Conservation (phyloP, 2,113 vertebrate genomes). For the Tor tambroides region DNA sequence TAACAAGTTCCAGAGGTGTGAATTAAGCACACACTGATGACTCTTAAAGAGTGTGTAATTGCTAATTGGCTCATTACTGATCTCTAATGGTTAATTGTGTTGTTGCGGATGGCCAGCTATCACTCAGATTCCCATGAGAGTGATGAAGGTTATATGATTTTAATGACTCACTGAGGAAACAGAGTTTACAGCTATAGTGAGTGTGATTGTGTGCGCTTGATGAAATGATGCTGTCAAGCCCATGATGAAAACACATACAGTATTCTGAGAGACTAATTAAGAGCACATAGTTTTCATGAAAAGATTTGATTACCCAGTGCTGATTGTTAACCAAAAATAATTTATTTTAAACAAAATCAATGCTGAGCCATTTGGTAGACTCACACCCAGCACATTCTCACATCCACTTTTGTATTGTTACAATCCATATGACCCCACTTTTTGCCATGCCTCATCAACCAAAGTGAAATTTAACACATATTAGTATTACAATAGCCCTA, state of each 20-base stretch:
- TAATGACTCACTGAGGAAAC: conserved; percentile 19
- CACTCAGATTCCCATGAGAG: conserved; percentile 36
- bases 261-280: background rate
- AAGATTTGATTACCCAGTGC: background rate
- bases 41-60: conserved; percentile 40
- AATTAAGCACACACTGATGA: conserved; percentile 44
- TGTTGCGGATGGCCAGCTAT: conserved; percentile 8
- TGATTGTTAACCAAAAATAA: background rate
- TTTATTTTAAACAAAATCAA: background rate
- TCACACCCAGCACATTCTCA: background rate
- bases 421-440: background rate
- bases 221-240: background rate
- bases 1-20: conserved; percentile 50
- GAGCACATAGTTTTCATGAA: background rate
- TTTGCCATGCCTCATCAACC: background rate
- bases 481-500: background rate
- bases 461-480: background rate
- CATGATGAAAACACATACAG: background rate
- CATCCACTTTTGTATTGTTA: background rate
- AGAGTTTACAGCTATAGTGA: conserved; percentile 4
- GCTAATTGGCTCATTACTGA: conserved; percentile 49
- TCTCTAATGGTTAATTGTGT: conserved; percentile 46
- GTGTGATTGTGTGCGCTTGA: background rate
- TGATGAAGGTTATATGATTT: conserved; percentile 40
- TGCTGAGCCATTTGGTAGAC: background rate